phyloP scores from a whole-genome alignment of 2,888 invertebrate species.

The Neoaliturus tenellus region DNA sequence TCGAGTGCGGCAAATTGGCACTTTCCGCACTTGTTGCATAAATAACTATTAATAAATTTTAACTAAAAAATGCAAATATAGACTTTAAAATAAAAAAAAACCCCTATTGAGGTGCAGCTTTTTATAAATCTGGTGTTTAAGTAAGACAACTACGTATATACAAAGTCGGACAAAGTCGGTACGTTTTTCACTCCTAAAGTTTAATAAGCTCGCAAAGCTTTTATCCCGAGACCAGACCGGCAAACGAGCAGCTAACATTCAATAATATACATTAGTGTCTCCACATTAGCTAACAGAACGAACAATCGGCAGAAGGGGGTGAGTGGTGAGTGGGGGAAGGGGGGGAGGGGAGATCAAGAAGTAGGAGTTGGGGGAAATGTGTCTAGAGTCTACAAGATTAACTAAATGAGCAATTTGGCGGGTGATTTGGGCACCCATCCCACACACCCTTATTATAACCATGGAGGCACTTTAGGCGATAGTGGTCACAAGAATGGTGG shows the following conservation, averaged over 20 bases:
- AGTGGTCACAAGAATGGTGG: constrained; percentile 44
- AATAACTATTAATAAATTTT: too few relatives aligned
- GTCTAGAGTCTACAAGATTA: constrained; percentile 53
- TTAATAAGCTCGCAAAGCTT: not conserved
- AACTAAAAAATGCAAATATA: too few relatives aligned
- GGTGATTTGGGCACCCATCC: constrained; percentile 53
- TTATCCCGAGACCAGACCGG: not conserved
- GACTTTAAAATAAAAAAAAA: too few relatives aligned
- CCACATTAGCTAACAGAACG: constrained; percentile 15
- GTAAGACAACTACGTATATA: not conserved
- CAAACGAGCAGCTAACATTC: constrained; percentile 22
- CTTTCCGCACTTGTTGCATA: too few relatives aligned
- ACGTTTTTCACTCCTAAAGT: not conserved
- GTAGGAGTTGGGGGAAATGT: constrained; percentile 44
- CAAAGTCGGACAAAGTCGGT: not conserved
- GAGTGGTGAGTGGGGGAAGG: not conserved
- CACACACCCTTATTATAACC: constrained; percentile 41
- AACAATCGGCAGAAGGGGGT: constrained; percentile 2
- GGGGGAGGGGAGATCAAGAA: constrained; percentile 26
- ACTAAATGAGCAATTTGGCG: constrained; percentile 52
- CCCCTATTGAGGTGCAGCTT: too few relatives aligned
- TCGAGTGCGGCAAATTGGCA: too few relatives aligned
- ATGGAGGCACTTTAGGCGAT: constrained; percentile 52
- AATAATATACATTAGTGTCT: constrained; percentile 25
- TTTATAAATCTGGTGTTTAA: too few relatives aligned